Percentiles rank a stretch among this genome's conserved stretches.
These are phyloP conservation scores for Scaptomyza parva DNA, from an alignment of 2,888 invertebrate genomes.

Conservation along the genomic window DNA sequence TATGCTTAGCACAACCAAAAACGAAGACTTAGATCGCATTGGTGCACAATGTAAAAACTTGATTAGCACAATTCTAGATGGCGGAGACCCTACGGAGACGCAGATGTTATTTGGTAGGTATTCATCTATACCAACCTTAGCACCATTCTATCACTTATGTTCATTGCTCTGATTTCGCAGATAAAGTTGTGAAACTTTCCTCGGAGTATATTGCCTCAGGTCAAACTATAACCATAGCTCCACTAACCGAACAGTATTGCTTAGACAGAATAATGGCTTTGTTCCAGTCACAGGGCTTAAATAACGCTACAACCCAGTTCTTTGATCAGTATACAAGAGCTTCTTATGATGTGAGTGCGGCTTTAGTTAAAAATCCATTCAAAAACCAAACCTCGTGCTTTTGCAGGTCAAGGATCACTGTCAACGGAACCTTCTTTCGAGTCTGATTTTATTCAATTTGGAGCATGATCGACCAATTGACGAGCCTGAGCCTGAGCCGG, in stretches of 20 bases:
- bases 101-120: neutral
- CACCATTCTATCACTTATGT: neutral
- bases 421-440: constrained; percentile 31
- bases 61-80: neutral
- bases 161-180: constrained; percentile 8
- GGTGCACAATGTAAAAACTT: neutral
- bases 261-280: constrained; percentile 28
- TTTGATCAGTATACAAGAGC: constrained; percentile 23
- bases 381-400: neutral
- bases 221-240: constrained; percentile 10
- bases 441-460: constrained; percentile 33
- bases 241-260: constrained; percentile 26
- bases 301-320: constrained; percentile 25
- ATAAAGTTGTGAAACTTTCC: constrained; percentile 30
- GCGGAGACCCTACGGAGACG: neutral
- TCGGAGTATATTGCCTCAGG: constrained; percentile 35
- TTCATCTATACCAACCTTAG: constrained; percentile 12
- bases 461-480: constrained; percentile 14
- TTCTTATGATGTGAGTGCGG: constrained; percentile 22
- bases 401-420: constrained; percentile 29
- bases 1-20: neutral
- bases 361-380: neutral
- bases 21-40: neutral
- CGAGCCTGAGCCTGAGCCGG: too few relatives aligned
- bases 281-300: constrained; percentile 14